phyloP scores from a whole-genome alignment of 2,797 vertebrate species.

The Pampus argenteus region DNA sequence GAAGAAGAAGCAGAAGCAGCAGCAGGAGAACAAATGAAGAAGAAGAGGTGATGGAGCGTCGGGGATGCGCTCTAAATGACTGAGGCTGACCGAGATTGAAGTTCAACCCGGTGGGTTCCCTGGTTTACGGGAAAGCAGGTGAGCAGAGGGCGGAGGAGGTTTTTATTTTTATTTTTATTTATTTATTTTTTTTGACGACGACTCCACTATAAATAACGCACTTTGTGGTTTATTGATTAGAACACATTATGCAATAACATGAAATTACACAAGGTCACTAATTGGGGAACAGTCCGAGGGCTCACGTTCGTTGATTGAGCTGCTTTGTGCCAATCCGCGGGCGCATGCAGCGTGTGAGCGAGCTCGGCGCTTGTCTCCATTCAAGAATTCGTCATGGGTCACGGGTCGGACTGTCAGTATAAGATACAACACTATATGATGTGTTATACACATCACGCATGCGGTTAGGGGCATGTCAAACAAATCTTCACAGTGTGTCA shows the following conservation, averaged over 20 bases:
- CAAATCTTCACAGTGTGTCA: not conserved
- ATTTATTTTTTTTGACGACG: not conserved
- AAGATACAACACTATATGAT: not conserved
- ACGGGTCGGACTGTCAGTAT: conserved; percentile 31
- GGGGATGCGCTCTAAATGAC: conserved; percentile 59
- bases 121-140: conserved; percentile 61
- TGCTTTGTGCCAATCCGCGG: conserved; percentile 20
- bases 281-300: conserved; percentile 11
- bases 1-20: not conserved
- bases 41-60: conserved; percentile 60
- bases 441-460: too few relatives aligned
- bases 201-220: not conserved
- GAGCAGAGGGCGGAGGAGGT: conserved; percentile 25
- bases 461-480: not conserved
- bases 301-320: conserved; percentile 10
- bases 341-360: conserved; percentile 22
- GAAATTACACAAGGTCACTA: not conserved
- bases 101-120: conserved; percentile 46
- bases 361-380: conserved; percentile 60
- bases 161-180: not conserved
- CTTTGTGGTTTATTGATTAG: not conserved
- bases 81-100: conserved; percentile 51
- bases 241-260: not conserved
- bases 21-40: conserved; percentile 41
- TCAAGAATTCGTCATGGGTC: conserved; percentile 54